Evolutionary conservation across 37 sponge, comb jelly and placozoan species (phyloP).

Genomic region (Crambe crambe): DNA sequence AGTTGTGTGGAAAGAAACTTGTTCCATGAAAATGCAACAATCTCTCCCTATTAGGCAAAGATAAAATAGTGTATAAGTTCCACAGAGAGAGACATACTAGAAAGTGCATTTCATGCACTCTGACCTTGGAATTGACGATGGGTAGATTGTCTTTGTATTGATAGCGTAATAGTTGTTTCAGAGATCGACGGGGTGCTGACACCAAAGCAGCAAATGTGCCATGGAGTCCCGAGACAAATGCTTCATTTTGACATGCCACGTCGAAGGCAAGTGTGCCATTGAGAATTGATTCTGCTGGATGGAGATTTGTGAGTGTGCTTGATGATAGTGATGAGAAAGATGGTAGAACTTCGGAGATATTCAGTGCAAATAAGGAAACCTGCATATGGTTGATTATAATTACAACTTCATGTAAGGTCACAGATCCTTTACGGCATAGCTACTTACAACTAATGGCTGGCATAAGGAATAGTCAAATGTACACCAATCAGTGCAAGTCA

Average conservation of each 20-base stretch:
- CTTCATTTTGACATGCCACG: not conserved
- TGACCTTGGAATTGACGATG: slow-evolving; percentile 1
- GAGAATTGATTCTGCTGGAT: not conserved
- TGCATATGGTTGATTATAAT: not conserved
- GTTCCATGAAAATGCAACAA: slow-evolving; percentile 2
- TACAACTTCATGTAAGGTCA: no score
- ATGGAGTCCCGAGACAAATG: not conserved
- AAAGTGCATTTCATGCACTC: no score
- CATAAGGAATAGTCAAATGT: not conserved
- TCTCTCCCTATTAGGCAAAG: not conserved
- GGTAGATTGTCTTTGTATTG: not conserved
- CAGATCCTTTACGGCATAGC: not conserved
- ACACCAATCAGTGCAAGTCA: slow-evolving; percentile 4
- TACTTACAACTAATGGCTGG: slow-evolving; percentile 6
- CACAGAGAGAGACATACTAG: not conserved
- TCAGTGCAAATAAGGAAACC: slow-evolving; percentile 11
- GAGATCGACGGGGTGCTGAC: not conserved
- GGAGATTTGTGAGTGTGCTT: not conserved
- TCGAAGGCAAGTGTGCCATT: not conserved
- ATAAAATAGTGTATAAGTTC: not conserved
- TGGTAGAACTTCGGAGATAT: not conserved
- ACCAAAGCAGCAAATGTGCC: slow-evolving; percentile 9
- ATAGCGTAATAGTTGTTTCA: not conserved
- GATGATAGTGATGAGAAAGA: not conserved
- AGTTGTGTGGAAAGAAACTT: not conserved